Evolutionary conservation across 2,797 vertebrate species (phyloP).

Genomic region (Distichodus sexfasciatus): DNA sequence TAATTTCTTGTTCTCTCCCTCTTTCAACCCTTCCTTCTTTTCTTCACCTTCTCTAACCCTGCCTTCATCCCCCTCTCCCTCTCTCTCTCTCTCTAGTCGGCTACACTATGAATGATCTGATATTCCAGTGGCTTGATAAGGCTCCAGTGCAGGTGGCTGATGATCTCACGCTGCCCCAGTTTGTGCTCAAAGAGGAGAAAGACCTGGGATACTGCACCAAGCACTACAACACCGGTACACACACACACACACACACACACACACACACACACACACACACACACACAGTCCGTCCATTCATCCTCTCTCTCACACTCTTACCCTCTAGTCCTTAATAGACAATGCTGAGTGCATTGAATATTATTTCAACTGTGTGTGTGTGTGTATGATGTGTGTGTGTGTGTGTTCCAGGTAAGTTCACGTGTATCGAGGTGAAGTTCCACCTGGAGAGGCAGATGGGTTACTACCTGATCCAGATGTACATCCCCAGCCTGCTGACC

Average conservation of each 20-base stretch:
- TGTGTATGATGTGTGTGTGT: neutral
- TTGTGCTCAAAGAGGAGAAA: slow-evolving; percentile 89
- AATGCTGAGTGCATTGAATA: too few species aligned
- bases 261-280: neutral
- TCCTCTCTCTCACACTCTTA: too few species aligned
- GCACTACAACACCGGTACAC: slow-evolving; percentile 91
- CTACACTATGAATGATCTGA: slow-evolving; percentile 95
- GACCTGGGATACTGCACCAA: slow-evolving; percentile 94
- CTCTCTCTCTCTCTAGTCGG: slow-evolving; percentile 74
- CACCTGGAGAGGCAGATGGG: slow-evolving; percentile 96
- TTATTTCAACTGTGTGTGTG: too few species aligned
- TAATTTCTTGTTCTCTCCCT: too few species aligned
- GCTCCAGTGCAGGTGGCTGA: slow-evolving; percentile 91
- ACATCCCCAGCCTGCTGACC: slow-evolving; percentile 91
- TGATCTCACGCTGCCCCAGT: slow-evolving; percentile 89
- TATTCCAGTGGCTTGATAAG: slow-evolving; percentile 91
- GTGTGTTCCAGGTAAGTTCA: slow-evolving; percentile 83
- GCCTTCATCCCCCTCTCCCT: neutral
- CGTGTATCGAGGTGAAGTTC: slow-evolving; percentile 95
- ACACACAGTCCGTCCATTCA: too few species aligned
- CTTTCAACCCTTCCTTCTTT: too few species aligned
- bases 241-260: neutral
- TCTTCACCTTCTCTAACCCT: neutral
- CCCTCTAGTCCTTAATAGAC: too few species aligned
- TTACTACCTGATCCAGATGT: slow-evolving; percentile 98